Evolutionary conservation across 1,140 invertebrate genomes (phyloP).

Genomic region (Drosophila pectinifera): DNA sequence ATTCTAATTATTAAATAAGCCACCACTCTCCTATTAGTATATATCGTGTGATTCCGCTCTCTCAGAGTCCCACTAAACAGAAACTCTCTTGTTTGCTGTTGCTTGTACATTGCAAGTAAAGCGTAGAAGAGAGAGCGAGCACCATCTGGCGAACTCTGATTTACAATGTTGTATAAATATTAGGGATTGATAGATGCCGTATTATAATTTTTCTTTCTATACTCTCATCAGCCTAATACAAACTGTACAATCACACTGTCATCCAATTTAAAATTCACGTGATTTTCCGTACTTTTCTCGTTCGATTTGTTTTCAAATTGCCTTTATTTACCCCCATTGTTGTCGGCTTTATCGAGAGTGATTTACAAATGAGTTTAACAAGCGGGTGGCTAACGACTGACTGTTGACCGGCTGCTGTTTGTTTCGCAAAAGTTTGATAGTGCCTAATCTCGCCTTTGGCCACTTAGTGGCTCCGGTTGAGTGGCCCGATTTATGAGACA

Average conservation of each 20-base stretch:
- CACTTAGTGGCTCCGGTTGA: constrained; percentile 21
- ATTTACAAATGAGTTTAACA: constrained; percentile 50
- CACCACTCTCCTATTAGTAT: too few species aligned
- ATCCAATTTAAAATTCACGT: constrained; percentile 17
- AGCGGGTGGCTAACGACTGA: not conserved
- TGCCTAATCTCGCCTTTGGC: constrained; percentile 23
- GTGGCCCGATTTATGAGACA: constrained; percentile 27
- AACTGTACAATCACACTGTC: not conserved
- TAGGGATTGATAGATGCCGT: too few species aligned
- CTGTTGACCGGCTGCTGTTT: constrained; percentile 2
- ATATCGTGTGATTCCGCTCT: too few species aligned
- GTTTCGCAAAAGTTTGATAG: constrained; percentile 42
- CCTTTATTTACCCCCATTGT: constrained; percentile 35
- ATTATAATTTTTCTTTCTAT: not conserved
- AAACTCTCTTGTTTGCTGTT: not conserved
- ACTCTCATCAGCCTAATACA: not conserved
- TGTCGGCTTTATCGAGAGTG: constrained; percentile 43
- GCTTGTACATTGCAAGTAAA: too few species aligned
- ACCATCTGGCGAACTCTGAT: too few species aligned
- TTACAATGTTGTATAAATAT: too few species aligned
- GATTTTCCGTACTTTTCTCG: constrained; percentile 13
- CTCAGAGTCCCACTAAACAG: not conserved
- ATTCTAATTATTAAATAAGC: too few species aligned
- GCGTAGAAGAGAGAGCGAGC: too few species aligned
- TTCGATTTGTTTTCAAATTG: constrained; percentile 32